Conservation (phyloP, 53 echinoderm and acorn worm genomes). For the Temnopleurus reevesii region DNA sequence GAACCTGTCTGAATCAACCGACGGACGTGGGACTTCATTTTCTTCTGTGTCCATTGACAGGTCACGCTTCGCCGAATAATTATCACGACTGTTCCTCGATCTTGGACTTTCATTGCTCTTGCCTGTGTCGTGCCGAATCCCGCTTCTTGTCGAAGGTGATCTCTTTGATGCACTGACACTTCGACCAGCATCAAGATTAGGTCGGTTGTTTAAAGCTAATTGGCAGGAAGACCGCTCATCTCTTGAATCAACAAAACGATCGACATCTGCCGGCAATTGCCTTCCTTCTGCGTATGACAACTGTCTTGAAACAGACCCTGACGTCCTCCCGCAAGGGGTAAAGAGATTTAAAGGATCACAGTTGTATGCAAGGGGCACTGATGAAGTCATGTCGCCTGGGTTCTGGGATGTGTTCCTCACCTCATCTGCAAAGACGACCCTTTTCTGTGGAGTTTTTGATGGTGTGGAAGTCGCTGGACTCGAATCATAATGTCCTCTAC, state of each 20-base stretch:
- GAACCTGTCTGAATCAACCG: background rate
- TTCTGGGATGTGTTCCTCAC: background rate
- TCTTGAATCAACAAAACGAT: background rate
- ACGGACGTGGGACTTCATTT: background rate
- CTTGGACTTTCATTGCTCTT: background rate
- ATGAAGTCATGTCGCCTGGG: background rate
- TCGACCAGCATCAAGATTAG: background rate
- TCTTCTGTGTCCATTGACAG: background rate
- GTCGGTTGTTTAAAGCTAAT: background rate
- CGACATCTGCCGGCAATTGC: background rate
- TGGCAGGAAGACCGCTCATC: background rate
- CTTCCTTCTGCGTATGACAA: background rate
- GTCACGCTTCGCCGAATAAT: conserved; percentile 26
- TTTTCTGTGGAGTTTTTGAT: conserved; percentile 11
- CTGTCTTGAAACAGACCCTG: background rate
- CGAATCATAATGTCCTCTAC: background rate
- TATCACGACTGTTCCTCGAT: background rate
- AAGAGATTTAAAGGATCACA: background rate
- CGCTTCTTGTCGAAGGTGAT: background rate
- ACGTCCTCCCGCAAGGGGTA: background rate
- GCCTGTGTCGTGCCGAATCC: background rate
- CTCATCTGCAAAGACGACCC: conserved; percentile 36
- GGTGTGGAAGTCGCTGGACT: conserved; percentile 22
- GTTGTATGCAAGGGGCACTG: background rate
- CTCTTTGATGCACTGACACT: background rate